Evolutionary conservation across 1,140 invertebrate genomes (phyloP), one percentile per base, ranked within the genome.

Genomic region (Monochamus saltuarius): DNA sequence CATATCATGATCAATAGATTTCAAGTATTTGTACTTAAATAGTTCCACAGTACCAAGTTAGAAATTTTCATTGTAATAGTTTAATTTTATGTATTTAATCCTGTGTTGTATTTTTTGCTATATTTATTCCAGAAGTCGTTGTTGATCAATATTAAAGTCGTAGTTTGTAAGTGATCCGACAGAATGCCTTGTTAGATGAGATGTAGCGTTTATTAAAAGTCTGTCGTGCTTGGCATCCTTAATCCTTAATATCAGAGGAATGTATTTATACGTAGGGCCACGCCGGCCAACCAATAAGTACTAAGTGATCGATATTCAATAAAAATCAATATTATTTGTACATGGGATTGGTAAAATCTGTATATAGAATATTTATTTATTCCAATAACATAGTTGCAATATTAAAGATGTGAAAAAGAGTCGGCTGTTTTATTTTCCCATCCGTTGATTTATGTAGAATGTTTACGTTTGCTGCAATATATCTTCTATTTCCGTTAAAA

Each of bases 1-100:
- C 42, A 11, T 43, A 43, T 51, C 49, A 51, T 51, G 49, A 51
- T 51, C 49, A 51, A 51, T 51, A 51, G 49, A 51, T 51, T 51
- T 51, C 49, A 51, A 51, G 16, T 35, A 51, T 37, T 51, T 51
- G 49, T 51, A 51, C 49, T 51, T 51, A 51, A 51, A 51, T 22
- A 35, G 34, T 37, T 35, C 34, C 49, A 7, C 10, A 13, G 19
- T 35, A 34, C 35, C 11, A 37, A 35, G 6, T 16, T 14, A 17
- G 1, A 45, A 29, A 29, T 29, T 29, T 29, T 29, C 22, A 29
- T 29, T 29, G 42, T 45, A 45, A 47, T 11, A 10, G n/a, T 47
- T n/a, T n/a, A 11, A 51, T 16, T 51, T 51, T 35, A 35, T 14
- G 14, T 11, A 36, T 51, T 22, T 51, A 37, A 13, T 51, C 17